Percentiles rank a stretch among this genome's conserved stretches.
Evolutionary conservation across 1,140 invertebrate genomes (phyloP).

Genomic region (Bombus breviceps): DNA sequence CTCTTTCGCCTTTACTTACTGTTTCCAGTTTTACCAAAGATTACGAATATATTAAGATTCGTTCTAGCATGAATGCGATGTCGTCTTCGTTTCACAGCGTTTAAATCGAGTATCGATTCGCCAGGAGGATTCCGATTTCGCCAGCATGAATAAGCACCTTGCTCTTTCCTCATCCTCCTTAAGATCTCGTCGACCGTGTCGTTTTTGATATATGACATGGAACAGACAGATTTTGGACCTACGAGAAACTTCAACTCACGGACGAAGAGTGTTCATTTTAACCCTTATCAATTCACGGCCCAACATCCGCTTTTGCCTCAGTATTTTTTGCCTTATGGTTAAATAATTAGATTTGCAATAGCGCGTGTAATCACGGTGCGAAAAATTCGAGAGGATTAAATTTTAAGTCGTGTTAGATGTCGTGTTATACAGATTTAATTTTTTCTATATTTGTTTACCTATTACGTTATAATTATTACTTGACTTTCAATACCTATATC

Average conservation of each 20-base stretch:
- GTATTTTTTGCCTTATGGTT: background rate
- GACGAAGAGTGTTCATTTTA: no score
- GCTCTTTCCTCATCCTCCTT: background rate
- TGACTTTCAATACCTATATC: no score
- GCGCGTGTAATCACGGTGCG: background rate
- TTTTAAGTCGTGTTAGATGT: background rate
- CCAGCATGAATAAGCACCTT: no score
- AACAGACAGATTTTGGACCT: background rate
- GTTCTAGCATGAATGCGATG: background rate
- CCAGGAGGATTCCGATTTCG: background rate
- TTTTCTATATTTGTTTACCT: no score
- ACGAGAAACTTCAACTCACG: background rate
- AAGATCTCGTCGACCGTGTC: background rate
- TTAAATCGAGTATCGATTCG: conserved; percentile 12
- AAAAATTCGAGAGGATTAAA: no score
- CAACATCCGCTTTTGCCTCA: background rate
- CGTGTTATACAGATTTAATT: background rate
- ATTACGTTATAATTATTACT: no score
- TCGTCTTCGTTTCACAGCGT: background rate
- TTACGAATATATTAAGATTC: background rate
- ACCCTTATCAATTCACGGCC: background rate
- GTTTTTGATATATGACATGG: background rate
- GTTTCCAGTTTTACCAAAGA: background rate
- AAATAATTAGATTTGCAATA: background rate
- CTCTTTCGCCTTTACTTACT: no score